Evolutionary conservation across 1,140 invertebrate genomes (phyloP), one percentile per base, ranked within the genome.

Genomic region (Zaprionus ornatus): DNA sequence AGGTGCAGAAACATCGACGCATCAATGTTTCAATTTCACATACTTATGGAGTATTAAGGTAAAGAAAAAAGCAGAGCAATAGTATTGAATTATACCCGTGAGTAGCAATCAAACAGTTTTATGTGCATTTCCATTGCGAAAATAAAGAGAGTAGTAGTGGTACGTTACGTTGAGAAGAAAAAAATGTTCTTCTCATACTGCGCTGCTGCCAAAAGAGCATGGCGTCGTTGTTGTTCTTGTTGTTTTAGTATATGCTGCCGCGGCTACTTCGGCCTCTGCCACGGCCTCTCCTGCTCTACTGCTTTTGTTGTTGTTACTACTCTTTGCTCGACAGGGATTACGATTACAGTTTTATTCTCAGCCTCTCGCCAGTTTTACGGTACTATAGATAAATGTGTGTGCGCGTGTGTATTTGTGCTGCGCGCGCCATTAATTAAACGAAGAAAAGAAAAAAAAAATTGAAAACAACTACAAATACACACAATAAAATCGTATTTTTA

Each of bases 361-460:
- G 76, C 71, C 76, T 75, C 67, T 77, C 63, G 70, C 56, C 48
- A 54, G 60, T 70, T 80, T 82, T 88, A 88, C 80, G 80, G 81
- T 84, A 78, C 84, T 88, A 83, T 80, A 74, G 82, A 66, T 66
- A 52, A 60, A 32, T 12, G 37, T 60, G 23, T 60, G 9, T 32
- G 37, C 50, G 61, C 35, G 27, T 32, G 35, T 68, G 74, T 84
- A 67, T 76, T 67, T 87, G 76, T 77, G 72, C 59, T 77, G 70
- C 73, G 85, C 85, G 84, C 80, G 85, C 85, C 85, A 88, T 85
- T 88, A 90, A 88, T 88, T 90, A 70, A 88, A 82, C 66, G 40
- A 45, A 45, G 17, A 74, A 68, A 83, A 77, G 52, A 15, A 68
- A 12, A 64, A 68, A 67, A 59, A 70, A 56, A 62, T 32, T 90